A percentile compares a stretch with the other conserved stretches of the same genome.
Evolutionary conservation across 2,113 vertebrate species (phyloP).

Genomic region (Gymnarchus niloticus): DNA sequence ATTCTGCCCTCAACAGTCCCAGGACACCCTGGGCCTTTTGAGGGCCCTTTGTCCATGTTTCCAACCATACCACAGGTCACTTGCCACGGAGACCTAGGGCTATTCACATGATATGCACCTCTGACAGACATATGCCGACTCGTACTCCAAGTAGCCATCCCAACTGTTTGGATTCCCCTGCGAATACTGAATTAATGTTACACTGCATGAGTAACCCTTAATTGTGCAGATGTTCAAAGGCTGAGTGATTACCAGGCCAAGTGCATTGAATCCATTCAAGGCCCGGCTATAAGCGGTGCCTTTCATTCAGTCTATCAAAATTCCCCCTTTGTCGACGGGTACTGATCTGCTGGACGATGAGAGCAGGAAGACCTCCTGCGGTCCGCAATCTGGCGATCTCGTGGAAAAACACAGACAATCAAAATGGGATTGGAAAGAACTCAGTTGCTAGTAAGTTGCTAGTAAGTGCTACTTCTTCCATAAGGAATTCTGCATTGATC

Average conservation of each 20-base stretch:
- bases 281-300: neutral
- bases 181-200: too few species aligned
- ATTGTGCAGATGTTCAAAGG: slow-evolving; percentile 45
- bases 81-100: neutral
- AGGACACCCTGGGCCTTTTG: neutral
- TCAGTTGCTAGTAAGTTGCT: neutral
- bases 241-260: slow-evolving; percentile 49
- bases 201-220: slow-evolving; percentile 48
- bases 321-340: neutral
- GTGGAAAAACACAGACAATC: neutral
- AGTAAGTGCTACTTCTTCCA: neutral
- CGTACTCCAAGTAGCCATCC: slow-evolving; percentile 17
- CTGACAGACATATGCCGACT: neutral
- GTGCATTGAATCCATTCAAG: slow-evolving; percentile 17
- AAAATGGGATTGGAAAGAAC: neutral
- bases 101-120: neutral
- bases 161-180: slow-evolving; percentile 25
- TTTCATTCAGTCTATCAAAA: neutral
- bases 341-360: neutral
- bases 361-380: neutral
- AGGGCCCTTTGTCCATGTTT: neutral
- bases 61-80: neutral
- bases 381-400: neutral
- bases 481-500: neutral
- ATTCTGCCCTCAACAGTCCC: neutral